These are phyloP conservation scores for Bucco capensis DNA, from an alignment of 2,113 vertebrate genomes.

Conservation along the genomic window DNA sequence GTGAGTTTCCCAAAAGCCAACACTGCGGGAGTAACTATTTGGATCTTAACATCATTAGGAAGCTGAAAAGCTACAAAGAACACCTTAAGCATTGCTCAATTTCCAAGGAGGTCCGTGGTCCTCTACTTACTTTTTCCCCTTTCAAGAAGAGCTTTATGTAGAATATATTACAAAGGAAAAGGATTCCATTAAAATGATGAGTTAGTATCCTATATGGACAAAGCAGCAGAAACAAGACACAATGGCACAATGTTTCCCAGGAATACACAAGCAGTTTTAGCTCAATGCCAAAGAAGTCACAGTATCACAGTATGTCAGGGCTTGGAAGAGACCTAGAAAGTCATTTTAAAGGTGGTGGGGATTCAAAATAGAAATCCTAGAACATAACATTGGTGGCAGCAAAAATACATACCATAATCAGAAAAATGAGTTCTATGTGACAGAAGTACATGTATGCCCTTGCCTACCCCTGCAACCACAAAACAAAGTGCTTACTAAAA, in stretches of 20 bases:
- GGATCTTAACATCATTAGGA: neutral
- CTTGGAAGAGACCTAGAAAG: no score
- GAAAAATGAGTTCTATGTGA: neutral
- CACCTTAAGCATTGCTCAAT: neutral
- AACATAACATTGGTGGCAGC: accelerated
- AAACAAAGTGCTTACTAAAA: neutral
- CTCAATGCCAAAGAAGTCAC: neutral
- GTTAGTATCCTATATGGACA: neutral
- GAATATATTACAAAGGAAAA: neutral
- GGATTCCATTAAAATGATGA: neutral
- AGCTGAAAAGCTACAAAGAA: neutral
- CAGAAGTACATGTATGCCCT: accelerated
- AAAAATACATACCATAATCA: neutral
- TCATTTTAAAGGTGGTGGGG: neutral
- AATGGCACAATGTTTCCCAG: neutral
- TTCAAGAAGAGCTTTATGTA: neutral
- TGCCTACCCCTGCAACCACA: neutral
- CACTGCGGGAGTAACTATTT: neutral
- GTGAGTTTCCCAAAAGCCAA: neutral
- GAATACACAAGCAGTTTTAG: neutral
- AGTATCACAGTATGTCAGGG: no score
- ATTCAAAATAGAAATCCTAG: neutral
- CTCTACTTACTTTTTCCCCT: neutral
- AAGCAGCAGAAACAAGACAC: neutral
- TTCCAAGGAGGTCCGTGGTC: neutral